Conservation (phyloP, 2,797 vertebrate species). For the Cichlasoma orientale region DNA sequence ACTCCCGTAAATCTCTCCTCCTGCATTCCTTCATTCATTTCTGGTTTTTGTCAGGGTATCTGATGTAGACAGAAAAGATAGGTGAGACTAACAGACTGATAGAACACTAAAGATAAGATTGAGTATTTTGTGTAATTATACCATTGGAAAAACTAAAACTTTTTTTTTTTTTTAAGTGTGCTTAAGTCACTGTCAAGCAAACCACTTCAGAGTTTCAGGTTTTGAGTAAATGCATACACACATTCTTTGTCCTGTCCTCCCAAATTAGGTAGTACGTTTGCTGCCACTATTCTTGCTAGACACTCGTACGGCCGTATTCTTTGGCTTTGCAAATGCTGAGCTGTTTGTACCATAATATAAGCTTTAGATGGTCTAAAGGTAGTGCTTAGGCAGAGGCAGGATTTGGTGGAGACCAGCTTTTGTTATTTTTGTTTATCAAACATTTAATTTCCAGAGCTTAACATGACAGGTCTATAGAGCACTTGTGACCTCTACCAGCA, state of each 20-base stretch:
- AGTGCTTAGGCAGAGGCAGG: background rate
- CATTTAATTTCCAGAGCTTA: background rate
- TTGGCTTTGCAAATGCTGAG: conserved; percentile 1
- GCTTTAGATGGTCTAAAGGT: background rate
- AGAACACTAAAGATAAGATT: background rate
- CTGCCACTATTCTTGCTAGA: conserved; percentile 13
- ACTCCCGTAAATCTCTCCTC: background rate
- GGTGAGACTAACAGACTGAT: background rate
- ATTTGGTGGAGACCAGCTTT: background rate
- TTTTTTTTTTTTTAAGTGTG: background rate
- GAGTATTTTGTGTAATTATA: background rate
- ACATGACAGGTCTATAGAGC: no score
- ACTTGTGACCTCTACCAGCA: no score
- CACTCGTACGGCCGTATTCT: background rate
- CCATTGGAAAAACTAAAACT: background rate
- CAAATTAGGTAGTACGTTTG: background rate
- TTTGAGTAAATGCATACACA: conserved; percentile 8
- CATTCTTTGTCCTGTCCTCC: background rate
- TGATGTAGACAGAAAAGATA: background rate
- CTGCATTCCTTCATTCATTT: background rate
- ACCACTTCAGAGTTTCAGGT: background rate
- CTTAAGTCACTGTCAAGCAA: background rate
- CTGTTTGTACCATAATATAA: background rate
- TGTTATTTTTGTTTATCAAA: background rate
- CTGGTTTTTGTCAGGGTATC: background rate